A percentile compares a stretch with the other conserved stretches of the same genome.
These are phyloP conservation scores for Oreochromis spilurus DNA, from an alignment of 2,113 vertebrate genomes.

Conservation along the genomic window DNA sequence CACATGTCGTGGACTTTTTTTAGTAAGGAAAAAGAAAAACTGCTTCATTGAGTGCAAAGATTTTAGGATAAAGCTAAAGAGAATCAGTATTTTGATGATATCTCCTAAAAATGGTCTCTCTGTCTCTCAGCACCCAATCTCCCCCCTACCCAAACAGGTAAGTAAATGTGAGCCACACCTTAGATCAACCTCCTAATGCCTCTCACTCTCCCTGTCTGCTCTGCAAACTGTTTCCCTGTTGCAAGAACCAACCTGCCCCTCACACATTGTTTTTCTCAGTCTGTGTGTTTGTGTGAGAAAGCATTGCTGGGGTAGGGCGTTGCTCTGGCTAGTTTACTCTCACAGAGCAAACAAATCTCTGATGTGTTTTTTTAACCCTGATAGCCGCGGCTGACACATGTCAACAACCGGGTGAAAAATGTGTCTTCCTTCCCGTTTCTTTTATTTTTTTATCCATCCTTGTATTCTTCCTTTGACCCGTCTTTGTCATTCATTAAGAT, in stretches of 20 bases:
- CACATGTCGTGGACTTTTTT: neutral
- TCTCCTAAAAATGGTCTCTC: neutral
- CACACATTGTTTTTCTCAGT: conserved; percentile 57
- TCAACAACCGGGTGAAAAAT: conserved; percentile 32
- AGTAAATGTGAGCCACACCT: conserved; percentile 90
- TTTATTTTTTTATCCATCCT: conserved; percentile 25
- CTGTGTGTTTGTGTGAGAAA: conserved; percentile 8
- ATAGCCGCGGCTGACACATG: conserved; percentile 39
- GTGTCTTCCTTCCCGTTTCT: conserved; percentile 1
- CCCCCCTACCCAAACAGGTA: conserved; percentile 74
- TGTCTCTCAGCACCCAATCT: neutral
- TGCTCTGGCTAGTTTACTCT: conserved; percentile 55
- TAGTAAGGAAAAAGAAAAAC: neutral
- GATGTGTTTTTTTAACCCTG: conserved; percentile 54
- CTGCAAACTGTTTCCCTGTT: conserved; percentile 87
- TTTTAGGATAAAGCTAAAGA: neutral
- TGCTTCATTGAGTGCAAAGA: neutral
- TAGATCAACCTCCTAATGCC: conserved; percentile 93
- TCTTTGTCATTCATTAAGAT: conserved; percentile 34
- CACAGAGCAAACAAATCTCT: conserved; percentile 68
- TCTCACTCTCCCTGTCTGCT: conserved; percentile 68
- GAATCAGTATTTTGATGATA: neutral
- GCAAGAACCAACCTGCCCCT: conserved; percentile 87
- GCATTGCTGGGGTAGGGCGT: conserved; percentile 31
- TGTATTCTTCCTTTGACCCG: neutral